phyloP scores from a whole-genome alignment of 2,797 vertebrate species.

The Tokudaia tokunoshimensis region DNA sequence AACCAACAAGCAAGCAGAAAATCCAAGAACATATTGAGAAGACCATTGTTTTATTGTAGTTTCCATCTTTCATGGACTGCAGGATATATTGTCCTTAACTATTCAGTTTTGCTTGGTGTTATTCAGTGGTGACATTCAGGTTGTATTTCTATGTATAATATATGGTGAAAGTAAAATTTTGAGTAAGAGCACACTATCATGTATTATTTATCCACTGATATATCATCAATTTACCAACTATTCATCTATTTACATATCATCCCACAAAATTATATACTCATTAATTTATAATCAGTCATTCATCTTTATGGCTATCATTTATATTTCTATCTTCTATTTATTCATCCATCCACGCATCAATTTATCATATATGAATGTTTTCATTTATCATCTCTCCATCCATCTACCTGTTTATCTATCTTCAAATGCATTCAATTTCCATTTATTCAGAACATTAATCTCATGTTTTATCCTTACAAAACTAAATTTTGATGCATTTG shows the following conservation, averaged over 20 bases:
- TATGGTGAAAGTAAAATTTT: not conserved
- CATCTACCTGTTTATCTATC: no score
- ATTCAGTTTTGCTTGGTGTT: not conserved
- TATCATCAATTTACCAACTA: not conserved
- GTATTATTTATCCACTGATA: not conserved
- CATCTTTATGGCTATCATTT: not conserved
- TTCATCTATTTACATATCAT: not conserved
- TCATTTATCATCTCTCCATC: not conserved
- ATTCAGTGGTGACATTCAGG: not conserved
- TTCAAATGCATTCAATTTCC: not conserved
- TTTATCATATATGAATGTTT: not conserved
- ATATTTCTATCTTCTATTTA: not conserved
- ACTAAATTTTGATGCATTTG: not conserved
- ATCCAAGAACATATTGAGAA: not conserved
- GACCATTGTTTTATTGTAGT: not conserved
- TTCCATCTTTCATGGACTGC: not conserved
- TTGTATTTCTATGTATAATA: not conserved
- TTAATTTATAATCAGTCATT: not conserved
- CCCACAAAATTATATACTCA: not conserved
- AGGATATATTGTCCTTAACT: not conserved
- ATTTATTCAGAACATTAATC: no score
- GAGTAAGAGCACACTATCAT: not conserved
- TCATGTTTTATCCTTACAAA: not conserved
- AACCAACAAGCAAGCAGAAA: not conserved
- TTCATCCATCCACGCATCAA: not conserved